Evolutionary conservation across 37 sponge, comb jelly and placozoan genomes (phyloP), one percentile per base, ranked within the genome.

Genomic region (Ianthella basta): DNA sequence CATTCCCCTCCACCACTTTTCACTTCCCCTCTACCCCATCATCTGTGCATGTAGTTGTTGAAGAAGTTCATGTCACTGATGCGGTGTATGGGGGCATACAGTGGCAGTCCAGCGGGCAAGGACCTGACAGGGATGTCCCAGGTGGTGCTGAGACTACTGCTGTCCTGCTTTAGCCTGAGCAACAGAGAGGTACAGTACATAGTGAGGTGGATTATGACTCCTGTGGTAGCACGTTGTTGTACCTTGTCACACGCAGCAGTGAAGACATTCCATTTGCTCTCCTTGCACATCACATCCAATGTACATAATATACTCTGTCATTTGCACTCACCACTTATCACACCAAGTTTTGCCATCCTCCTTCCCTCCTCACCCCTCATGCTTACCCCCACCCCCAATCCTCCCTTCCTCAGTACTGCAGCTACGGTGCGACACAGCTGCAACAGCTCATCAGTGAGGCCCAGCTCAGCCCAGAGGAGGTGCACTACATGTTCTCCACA

Each of bases 41-140:
- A 30, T 69, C 21, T 33, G n/a, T n/a, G n/a, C n/a, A n/a, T n/a
- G 54, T 68, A 92, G 93, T 73, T 92, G 24, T 60, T 89, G 80
- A 67, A 88, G 74, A 50, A 80, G 23, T 89, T 86, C 56, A 21
- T 84, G 36, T 36, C 55, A 24, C 80, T 89, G 73, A 77, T 92
- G 83, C 19, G 39, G 15, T 8, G 75, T 37, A 73, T 82, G 21
- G 65, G 81, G n/a, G 50, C 83, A 35, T 84, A 86, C 54, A 55
- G 83, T 15, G 57, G 67, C 36, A n/a, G 23, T 16, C 30, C 39
- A 24, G 35, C 39, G n/a, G 85, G 27, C 59, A 3, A 29, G 25
- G 41, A 12, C 39, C 0, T 80, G 40, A 32, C 80, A 41, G 74
- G 56, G 15, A 29, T 88, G 39, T 16, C 27, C 3, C 85, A 68